Percentiles rank a stretch among this genome's conserved stretches.
Evolutionary conservation across 2,113 vertebrate species (phyloP).

Genomic region (Pteruthius melanotis): DNA sequence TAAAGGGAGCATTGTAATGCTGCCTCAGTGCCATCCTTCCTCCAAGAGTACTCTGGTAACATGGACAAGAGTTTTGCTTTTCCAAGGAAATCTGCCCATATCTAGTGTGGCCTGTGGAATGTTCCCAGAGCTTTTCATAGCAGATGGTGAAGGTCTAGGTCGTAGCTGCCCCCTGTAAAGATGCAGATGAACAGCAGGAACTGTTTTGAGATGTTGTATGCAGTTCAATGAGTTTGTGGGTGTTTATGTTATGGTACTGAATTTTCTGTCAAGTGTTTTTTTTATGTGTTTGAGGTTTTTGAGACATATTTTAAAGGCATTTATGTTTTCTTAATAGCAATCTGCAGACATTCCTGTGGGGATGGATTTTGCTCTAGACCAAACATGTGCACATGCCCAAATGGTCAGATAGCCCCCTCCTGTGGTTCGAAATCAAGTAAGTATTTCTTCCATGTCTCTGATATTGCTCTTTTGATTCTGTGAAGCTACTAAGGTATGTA

Average conservation of each 20-base stretch:
- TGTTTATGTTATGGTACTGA: not conserved
- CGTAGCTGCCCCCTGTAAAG: not conserved
- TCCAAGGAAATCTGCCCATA: not conserved
- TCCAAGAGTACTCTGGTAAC: not conserved
- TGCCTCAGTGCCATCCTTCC: not conserved
- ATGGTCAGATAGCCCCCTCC: constrained; percentile 89
- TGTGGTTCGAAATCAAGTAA: constrained; percentile 97
- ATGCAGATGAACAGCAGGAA: not conserved
- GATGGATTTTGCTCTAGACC: constrained; percentile 99
- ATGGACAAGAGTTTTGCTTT: not conserved
- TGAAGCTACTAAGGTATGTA: not conserved
- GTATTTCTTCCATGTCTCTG: constrained; percentile 40
- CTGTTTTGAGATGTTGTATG: not conserved
- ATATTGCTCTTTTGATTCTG: not conserved
- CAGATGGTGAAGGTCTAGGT: not conserved
- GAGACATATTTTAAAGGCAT: constrained; percentile 30
- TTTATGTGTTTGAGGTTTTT: not conserved
- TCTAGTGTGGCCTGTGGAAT: not conserved
- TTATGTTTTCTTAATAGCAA: constrained; percentile 78
- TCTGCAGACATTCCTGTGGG: constrained; percentile 96
- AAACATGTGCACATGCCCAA: constrained; percentile 98
- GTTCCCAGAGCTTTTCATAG: not conserved
- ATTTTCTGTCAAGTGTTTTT: not conserved
- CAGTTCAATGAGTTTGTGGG: not conserved
- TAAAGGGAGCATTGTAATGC: not conserved